Evolutionary conservation across 2,797 vertebrate species (phyloP), one percentile per base, ranked within the genome.

Genomic region (Sebastes dallii): DNA sequence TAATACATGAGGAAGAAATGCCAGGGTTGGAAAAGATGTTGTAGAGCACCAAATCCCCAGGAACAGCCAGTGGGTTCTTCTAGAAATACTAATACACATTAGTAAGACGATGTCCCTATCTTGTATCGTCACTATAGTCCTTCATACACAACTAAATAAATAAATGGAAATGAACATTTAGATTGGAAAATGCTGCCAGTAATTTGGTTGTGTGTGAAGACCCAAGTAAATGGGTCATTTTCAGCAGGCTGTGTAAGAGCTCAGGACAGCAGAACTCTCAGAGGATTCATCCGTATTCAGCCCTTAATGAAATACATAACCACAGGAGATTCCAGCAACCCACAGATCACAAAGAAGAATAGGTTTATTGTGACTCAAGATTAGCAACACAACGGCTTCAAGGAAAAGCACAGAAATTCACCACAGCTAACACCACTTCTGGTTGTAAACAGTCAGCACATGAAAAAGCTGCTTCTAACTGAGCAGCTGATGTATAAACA

Each of bases 251-350:
- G 50, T 25, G 27, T 22, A 11, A 56, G 36, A 71, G 46, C 62
- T 39, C 50, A 10, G 52, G 70, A 66, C 79, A 60, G 73, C 75
- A 61, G 59, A 39, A 36, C 56, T 60, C 71, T 52, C 2, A 11
- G 59, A 64, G 65, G 79, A 83, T 71, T 64, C 70, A 80, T 83
- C 66, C 24, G 34, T 84, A 78, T 78, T 36, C 50, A 46, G 32
- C 67, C 32, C 68, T 80, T 84, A 86, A 80, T 81, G 68, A 79
- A 87, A 85, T 73, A 68, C 83, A 75, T 50, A 55, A 83, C 81
- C 87, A 80, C 71, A 54, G 75, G 72, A 88, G 80, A 84, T 75
- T 85, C 78, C 86, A 89, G 62, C 67, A 84, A 75, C 82, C 86
- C 88, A 88, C 83, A 61, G 67, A 78, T 77, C 66, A 74, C 60